Conservation (phyloP, 1,140 invertebrate genomes). For the Belonocnema kinseyi region DNA sequence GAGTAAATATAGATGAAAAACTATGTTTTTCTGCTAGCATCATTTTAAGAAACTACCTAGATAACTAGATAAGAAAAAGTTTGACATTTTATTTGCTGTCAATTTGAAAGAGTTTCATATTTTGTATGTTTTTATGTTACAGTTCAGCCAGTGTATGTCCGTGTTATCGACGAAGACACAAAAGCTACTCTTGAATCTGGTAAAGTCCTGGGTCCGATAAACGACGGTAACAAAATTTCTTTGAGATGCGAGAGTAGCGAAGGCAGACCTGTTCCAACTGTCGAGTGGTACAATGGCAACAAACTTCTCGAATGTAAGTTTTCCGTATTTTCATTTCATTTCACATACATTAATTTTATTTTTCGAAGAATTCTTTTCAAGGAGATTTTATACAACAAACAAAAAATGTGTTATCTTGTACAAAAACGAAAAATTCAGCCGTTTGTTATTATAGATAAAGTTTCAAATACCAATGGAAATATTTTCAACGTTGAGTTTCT, state of each 20-base stretch:
- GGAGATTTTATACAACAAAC: background rate
- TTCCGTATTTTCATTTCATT: slow-evolving; percentile 44
- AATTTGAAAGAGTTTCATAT: background rate
- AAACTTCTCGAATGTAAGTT: slow-evolving; percentile 81
- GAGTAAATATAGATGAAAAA: background rate
- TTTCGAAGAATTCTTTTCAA: background rate
- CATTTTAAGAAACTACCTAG: too few species aligned
- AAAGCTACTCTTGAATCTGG: slow-evolving; percentile 77
- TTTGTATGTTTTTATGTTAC: slow-evolving; percentile 69
- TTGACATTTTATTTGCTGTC: background rate
- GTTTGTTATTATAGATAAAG: too few species aligned
- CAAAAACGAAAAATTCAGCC: too few species aligned
- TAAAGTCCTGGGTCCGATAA: slow-evolving; percentile 81
- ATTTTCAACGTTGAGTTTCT: too few species aligned
- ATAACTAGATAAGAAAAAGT: too few species aligned
- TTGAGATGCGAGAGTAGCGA: slow-evolving; percentile 84
- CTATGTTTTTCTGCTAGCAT: too few species aligned
- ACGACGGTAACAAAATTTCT: slow-evolving; percentile 81
- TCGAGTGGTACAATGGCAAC: slow-evolving; percentile 86
- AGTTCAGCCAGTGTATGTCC: slow-evolving; percentile 84
- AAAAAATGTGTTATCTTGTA: too few species aligned
- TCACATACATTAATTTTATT: background rate
- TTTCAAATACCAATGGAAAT: too few species aligned
- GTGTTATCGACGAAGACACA: slow-evolving; percentile 77
- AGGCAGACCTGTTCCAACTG: slow-evolving; percentile 85